Evolutionary conservation across 1,140 invertebrate genomes (phyloP).

Genomic region (Lordiphosa clarofinis): DNA sequence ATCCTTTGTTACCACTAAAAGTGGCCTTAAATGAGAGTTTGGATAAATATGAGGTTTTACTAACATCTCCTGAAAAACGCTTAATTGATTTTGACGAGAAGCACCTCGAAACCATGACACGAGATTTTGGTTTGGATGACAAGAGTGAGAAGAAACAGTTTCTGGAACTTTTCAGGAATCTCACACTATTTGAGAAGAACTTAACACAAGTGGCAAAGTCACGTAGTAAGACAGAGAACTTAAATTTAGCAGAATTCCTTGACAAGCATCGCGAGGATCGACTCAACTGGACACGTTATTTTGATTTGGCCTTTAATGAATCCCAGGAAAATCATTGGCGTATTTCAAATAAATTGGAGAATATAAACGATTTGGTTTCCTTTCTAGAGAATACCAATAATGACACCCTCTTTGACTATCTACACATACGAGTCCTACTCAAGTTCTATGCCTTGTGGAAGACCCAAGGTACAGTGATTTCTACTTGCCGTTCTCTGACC

Average conservation of each 20-base stretch:
- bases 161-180: slow-evolving; percentile 32
- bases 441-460: slow-evolving; percentile 63
- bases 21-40: slow-evolving; percentile 51
- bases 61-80: slow-evolving; percentile 23
- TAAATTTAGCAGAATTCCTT: slow-evolving; percentile 46
- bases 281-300: slow-evolving; percentile 63
- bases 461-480: too few species aligned
- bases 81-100: slow-evolving; percentile 22
- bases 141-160: slow-evolving; percentile 15
- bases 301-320: slow-evolving; percentile 66
- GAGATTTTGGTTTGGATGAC: slow-evolving; percentile 41
- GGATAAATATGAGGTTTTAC: slow-evolving; percentile 46
- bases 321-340: slow-evolving; percentile 39
- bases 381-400: slow-evolving; percentile 39
- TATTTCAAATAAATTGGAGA: slow-evolving; percentile 45
- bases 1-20: slow-evolving; percentile 55
- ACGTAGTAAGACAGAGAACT: slow-evolving; percentile 45
- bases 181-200: slow-evolving; percentile 53
- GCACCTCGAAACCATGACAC: slow-evolving; percentile 52
- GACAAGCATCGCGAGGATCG: slow-evolving; percentile 46
- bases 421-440: slow-evolving; percentile 41
- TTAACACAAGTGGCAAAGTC: slow-evolving; percentile 21
- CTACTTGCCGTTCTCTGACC: slow-evolving; percentile 48
- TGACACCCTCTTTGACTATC: slow-evolving; percentile 34
- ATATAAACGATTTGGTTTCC: slow-evolving; percentile 45